Base-by-base conservation (phyloP, 2,888 invertebrate species). In the Troides aeacus region DNA sequence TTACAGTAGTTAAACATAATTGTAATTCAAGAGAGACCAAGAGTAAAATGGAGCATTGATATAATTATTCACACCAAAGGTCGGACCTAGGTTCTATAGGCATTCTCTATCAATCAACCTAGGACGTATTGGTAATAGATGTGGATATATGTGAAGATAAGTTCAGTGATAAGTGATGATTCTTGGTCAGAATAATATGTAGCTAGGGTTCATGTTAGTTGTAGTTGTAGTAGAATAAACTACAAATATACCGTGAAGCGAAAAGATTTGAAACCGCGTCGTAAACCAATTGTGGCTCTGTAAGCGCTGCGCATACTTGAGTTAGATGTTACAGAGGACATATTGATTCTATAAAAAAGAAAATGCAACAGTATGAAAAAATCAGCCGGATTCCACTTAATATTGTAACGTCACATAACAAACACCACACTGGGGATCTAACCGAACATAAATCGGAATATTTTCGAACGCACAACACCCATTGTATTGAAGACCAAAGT, bases 241-340 rank as follows among this genome's bases (percentile, higher is more conserved):
- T 62, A 72, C 64, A 73, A 77, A 83, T 78, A 81, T 90, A 92
- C 92, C 92, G 86, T 90, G 76, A 89, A 90, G 79, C 92, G 90
- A 84, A 86, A 91, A 76, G 92, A 89, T 83, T 92, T 92, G 81
- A 89, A 89, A 76, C 92, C 92, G 79, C 92, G 88, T 75, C 92
- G 86, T 81, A 89, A 77, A 72, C 90, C 91, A 86, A 92, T 89
- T 84, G 92, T 85, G 69, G 88, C 86, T 84, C 91, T 88, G 78
- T 89, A 90, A 76, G 85, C 89, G 83, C 88, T 89, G 81, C 92
- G 89, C 89, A 89, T 89, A 84, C 87, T 89, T 73, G 90, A 86
- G 81, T 91, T 88, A 66, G 92, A 90, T 67, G 87, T 90, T 75
- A 88, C 87, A 79, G 92, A 92, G 84, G 92, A 92, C 92, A 92